Percentiles rank a stretch among this genome's conserved stretches.
Evolutionary conservation across 2,888 invertebrate genomes (phyloP).

Genomic region (Tholera decimalis): DNA sequence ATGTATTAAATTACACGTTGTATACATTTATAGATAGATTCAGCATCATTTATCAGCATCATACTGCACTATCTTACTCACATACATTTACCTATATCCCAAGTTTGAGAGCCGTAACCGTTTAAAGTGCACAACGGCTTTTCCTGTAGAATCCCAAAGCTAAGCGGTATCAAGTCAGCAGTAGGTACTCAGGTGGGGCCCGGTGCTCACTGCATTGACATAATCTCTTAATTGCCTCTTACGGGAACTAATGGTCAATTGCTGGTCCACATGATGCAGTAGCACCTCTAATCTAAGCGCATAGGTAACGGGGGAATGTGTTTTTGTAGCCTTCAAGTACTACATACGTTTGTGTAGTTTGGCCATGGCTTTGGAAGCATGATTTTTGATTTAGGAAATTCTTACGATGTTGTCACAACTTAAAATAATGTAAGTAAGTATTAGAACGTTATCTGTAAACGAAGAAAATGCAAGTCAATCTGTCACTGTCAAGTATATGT

Average conservation of each 20-base stretch:
- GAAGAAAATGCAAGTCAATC: no score
- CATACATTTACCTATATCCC: neutral
- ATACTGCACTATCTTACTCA: neutral
- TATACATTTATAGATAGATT: no score
- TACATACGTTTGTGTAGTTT: neutral
- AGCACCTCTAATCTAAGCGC: slow-evolving; percentile 25
- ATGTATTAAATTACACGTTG: no score
- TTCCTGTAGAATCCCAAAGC: slow-evolving; percentile 18
- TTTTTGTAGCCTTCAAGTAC: slow-evolving; percentile 3
- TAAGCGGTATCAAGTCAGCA: slow-evolving; percentile 30
- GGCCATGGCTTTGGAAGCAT: no score
- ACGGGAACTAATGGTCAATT: slow-evolving; percentile 47
- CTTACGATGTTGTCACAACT: neutral
- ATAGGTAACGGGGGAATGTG: neutral
- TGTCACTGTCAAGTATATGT: no score
- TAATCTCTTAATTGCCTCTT: slow-evolving; percentile 62
- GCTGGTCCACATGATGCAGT: slow-evolving; percentile 45
- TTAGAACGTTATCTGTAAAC: no score
- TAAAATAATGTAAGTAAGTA: neutral
- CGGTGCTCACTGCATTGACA: slow-evolving; percentile 34
- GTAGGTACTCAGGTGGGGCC: slow-evolving; percentile 41
- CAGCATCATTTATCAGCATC: no score
- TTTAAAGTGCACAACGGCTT: slow-evolving; percentile 20
- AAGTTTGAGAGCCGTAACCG: neutral
- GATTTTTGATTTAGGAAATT: neutral